phyloP scores from a whole-genome alignment of 2,888 invertebrate genomes.

The Machimus rusticus region DNA sequence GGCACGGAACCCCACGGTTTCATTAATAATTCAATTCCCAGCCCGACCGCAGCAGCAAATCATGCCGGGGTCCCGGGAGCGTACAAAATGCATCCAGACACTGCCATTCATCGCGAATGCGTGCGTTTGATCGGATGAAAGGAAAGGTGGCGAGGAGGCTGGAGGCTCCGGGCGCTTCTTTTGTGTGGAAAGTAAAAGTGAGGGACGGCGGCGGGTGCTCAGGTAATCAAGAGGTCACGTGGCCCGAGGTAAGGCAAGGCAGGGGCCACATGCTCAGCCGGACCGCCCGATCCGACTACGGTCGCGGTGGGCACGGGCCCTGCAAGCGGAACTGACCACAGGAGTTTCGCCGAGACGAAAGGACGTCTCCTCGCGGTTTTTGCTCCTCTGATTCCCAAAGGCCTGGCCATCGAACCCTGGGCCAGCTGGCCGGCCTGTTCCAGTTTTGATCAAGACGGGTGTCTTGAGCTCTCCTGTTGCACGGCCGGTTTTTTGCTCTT shows the following conservation, averaged over 20 bases:
- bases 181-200: background rate
- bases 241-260: background rate
- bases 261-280: background rate
- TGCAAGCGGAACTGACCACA: background rate
- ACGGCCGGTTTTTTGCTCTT: background rate
- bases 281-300: background rate
- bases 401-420: background rate
- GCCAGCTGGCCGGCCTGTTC: constrained; percentile 13
- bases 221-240: background rate
- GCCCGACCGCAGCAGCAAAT: background rate
- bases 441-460: constrained; percentile 15
- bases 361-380: background rate
- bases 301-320: background rate
- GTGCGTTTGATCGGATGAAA: background rate
- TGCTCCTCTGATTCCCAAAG: background rate
- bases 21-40: background rate
- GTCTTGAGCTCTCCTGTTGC: constrained; percentile 23
- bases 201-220: background rate
- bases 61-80: background rate
- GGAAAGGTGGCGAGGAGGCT: background rate
- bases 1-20: background rate
- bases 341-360: constrained; percentile 6
- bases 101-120: background rate
- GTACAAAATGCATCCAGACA: background rate
- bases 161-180: background rate